Percentiles rank a stretch among this genome's conserved stretches.
Evolutionary conservation across 1,140 invertebrate species (phyloP).

Genomic region (Drosophila carrolli): DNA sequence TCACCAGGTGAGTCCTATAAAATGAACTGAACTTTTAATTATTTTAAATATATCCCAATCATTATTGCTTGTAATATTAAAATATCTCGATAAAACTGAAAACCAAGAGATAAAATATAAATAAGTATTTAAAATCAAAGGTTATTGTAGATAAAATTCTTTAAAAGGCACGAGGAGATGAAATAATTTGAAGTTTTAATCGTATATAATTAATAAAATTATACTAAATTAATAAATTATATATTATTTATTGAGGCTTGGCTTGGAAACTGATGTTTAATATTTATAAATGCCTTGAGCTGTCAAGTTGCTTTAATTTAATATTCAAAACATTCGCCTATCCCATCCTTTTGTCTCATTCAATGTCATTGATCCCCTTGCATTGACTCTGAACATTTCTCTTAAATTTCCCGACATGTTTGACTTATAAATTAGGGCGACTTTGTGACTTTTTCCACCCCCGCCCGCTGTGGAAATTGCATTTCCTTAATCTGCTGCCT

Average conservation of each 20-base stretch:
- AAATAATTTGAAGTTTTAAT: no score
- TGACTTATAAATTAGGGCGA: slow-evolving; percentile 37
- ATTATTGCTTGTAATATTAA: no score
- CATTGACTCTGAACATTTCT: slow-evolving; percentile 1
- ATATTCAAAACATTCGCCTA: not conserved
- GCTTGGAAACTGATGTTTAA: not conserved
- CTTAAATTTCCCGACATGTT: slow-evolving; percentile 23
- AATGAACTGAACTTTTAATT: no score
- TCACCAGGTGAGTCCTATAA: slow-evolving; percentile 59
- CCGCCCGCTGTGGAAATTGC: not conserved
- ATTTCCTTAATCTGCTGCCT: slow-evolving; percentile 18
- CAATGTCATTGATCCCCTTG: slow-evolving; percentile 28
- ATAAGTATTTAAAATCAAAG: no score
- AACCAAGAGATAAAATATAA: no score
- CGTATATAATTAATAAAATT: no score
- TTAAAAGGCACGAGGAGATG: no score
- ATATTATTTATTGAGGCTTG: no score
- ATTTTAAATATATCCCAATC: no score
- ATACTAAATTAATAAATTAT: no score
- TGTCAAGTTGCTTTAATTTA: slow-evolving; percentile 3
- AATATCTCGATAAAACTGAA: no score
- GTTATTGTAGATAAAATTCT: no score
- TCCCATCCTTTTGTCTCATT: not conserved
- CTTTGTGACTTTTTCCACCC: slow-evolving; percentile 32
- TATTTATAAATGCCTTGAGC: not conserved